Conservation (phyloP, 2,113 vertebrate species). For the Muntiacus muntjak region DNA sequence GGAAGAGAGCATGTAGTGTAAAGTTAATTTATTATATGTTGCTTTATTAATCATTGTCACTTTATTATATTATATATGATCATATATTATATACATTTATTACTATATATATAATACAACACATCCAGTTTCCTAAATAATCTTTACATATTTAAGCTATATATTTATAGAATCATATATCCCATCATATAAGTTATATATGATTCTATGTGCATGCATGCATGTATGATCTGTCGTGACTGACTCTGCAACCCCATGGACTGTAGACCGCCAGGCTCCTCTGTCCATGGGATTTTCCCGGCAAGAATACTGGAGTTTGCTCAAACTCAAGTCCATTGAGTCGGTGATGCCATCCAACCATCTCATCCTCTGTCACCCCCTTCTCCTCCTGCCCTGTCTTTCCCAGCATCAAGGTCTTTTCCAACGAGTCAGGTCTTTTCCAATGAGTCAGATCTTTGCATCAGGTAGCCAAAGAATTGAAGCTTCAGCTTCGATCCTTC, state of each 20-base stretch:
- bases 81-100: neutral
- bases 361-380: neutral
- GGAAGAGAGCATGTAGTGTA: neutral
- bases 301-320: neutral
- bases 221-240: neutral
- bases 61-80: neutral
- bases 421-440: neutral
- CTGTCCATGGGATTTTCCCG: neutral
- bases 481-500: neutral
- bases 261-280: neutral
- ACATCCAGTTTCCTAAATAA: neutral
- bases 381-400: neutral
- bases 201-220: neutral
- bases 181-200: neutral
- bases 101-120: neutral
- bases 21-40: neutral
- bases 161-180: neutral
- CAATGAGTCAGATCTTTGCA: neutral
- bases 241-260: neutral
- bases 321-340: neutral
- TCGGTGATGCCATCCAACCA: neutral
- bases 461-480: neutral
- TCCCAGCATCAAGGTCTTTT: neutral
- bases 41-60: neutral
- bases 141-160: neutral